phyloP scores from a whole-genome alignment of 1,140 invertebrate genomes.

The Leguminivora glycinivorella region DNA sequence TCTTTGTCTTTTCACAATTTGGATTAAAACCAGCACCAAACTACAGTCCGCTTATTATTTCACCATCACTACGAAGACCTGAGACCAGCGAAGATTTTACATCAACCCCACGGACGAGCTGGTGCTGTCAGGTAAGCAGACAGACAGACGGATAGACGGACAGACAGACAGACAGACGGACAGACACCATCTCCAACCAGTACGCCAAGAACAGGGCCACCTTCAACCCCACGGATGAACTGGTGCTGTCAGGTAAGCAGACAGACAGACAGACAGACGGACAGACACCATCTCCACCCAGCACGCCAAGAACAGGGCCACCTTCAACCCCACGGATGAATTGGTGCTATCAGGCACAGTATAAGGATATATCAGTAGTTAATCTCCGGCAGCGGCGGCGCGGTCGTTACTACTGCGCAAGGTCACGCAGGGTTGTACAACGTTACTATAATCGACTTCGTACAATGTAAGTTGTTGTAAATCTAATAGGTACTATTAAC shows the following conservation, averaged over 20 bases:
- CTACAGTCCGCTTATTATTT: too few relatives aligned
- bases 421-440: too few relatives aligned
- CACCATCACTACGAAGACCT: too few relatives aligned
- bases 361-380: too few relatives aligned
- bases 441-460: too few relatives aligned
- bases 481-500: too few relatives aligned
- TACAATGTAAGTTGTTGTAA: too few relatives aligned
- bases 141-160: too few relatives aligned
- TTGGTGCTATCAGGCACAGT: conserved; percentile 91
- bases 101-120: conserved; percentile 96
- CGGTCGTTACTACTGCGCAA: too few relatives aligned
- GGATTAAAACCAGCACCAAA: conserved; percentile 94
- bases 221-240: conserved; percentile 95
- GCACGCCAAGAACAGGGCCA: conserved; percentile 96
- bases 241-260: conserved; percentile 88
- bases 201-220: conserved; percentile 97
- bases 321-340: conserved; percentile 96
- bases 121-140: conserved; percentile 85
- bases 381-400: too few relatives aligned
- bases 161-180: conserved; percentile 84
- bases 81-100: too few relatives aligned
- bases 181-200: conserved; percentile 87
- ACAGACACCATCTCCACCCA: conserved; percentile 87
- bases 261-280: conserved; percentile 83
- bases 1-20: too few relatives aligned